Conservation (phyloP, 2,797 vertebrate species). For the Pelodytes ibericus region DNA sequence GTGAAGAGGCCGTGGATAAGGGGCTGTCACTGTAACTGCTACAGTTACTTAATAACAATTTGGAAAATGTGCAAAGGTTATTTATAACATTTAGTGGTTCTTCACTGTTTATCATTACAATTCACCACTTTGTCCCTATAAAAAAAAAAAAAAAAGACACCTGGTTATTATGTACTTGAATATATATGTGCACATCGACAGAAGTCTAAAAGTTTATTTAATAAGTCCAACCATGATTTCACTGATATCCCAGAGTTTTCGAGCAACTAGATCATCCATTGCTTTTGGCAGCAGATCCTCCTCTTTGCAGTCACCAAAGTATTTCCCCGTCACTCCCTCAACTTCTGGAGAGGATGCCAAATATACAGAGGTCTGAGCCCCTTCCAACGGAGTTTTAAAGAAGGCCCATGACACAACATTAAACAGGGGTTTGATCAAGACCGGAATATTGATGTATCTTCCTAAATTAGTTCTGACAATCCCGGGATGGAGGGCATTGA, state of each 20-base stretch:
- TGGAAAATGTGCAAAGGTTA: too few species aligned
- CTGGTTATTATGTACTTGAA: background rate
- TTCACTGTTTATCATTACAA: too few species aligned
- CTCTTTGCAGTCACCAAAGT: slow-evolving; percentile 86
- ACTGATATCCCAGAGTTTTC: slow-evolving; percentile 93
- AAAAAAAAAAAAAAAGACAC: too few species aligned
- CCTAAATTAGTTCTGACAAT: slow-evolving; percentile 89
- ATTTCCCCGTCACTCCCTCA: slow-evolving; percentile 80
- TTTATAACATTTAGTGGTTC: too few species aligned
- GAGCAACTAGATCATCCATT: slow-evolving; percentile 80
- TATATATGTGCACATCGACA: background rate
- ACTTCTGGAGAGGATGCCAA: slow-evolving; percentile 85
- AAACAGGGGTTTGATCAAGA: slow-evolving; percentile 83
- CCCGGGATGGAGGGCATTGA: slow-evolving; percentile 86
- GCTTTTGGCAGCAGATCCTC: slow-evolving; percentile 84
- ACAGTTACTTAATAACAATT: too few species aligned
- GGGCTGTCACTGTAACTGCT: too few species aligned
- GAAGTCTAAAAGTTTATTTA: slow-evolving; percentile 66
- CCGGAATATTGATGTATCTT: slow-evolving; percentile 79
- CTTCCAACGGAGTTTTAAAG: slow-evolving; percentile 84
- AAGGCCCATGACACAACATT: slow-evolving; percentile 83
- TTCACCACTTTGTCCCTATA: too few species aligned
- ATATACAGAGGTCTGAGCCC: slow-evolving; percentile 84
- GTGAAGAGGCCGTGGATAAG: too few species aligned
- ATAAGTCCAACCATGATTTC: slow-evolving; percentile 90